Conservation (phyloP, 2,888 invertebrate genomes). For the Pandemis cinnamomeana region DNA sequence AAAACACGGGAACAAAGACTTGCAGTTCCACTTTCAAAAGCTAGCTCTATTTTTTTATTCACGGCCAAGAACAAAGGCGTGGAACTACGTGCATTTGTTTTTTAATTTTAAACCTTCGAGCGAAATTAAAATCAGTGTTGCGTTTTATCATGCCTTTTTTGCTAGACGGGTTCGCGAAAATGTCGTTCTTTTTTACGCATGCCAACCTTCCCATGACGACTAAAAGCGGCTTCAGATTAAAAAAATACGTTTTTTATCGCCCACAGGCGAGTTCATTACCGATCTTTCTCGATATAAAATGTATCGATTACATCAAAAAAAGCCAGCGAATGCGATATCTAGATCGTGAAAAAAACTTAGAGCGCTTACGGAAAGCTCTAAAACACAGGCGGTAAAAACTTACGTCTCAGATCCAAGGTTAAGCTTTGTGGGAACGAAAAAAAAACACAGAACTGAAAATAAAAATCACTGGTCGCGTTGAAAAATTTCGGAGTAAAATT, state of each 20-base stretch:
- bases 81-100: background rate
- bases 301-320: conserved; percentile 18
- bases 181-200: conserved; percentile 14
- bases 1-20: background rate
- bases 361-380: conserved; percentile 58
- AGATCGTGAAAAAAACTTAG: conserved; percentile 32
- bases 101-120: background rate
- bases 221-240: conserved; percentile 6
- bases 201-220: conserved; percentile 33
- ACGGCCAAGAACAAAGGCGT: background rate
- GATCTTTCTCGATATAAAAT: conserved; percentile 4
- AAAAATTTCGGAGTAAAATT: conserved; percentile 48
- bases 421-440: conserved; percentile 41
- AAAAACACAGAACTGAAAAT: conserved; percentile 57
- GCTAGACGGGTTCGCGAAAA: conserved; percentile 2
- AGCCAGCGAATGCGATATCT: background rate
- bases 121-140: background rate
- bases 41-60: background rate
- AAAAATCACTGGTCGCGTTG: conserved; percentile 53
- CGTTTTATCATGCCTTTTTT: background rate
- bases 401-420: conserved; percentile 60
- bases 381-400: conserved; percentile 62
- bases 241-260: conserved; percentile 8
- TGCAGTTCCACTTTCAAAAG: background rate
- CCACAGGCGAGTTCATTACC: conserved; percentile 5